Base-by-base conservation (phyloP, 2,797 vertebrate species). In the Euphonia xanthogaster region DNA sequence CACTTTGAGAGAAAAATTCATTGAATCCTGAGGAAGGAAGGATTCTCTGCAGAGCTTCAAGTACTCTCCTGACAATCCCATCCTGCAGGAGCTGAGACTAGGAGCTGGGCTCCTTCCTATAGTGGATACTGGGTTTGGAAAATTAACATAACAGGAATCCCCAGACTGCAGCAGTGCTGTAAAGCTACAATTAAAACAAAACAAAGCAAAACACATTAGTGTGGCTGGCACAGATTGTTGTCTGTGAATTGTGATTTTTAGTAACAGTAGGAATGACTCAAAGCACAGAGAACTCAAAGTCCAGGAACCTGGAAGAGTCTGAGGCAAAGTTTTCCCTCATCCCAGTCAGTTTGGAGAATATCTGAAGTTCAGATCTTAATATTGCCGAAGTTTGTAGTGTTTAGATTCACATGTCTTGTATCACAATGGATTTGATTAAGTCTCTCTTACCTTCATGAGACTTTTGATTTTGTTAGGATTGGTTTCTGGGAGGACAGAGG, bases 21-120 rank as follows among this genome's bases (percentile, higher is more conserved):
- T 37, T 37, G 65, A 71, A 88, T 90, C 82, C 72, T 42, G 82
- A 88, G 78, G 57, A 95, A 92, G 90, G 76, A 96, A 96, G 50
- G 68, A 85, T 90, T 82, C 65, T 94, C 65, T 93, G 75, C 68
- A 75, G 61, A 80, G 31, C 12, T 68, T 90, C 54, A 86, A 78
- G 28, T 20, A 37, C 21, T 35, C 18, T 48, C 48, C 40, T 94
- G 91, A 94, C 72, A 95, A 61, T 4, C 18, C 14, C 37, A 22
- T 67, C 81, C 75, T 61, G 50, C 35, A 65, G 65, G 30, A 71
- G 33, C 50, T 68, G 42, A 15, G 31, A 11, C 14, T 71, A 27
- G 39, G 68, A 88, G 35, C 55, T 66, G 30, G 60, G 60, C 33
- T 80, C 4, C 72, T 96, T 96, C 68, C 82, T 88, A 19, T 44